A percentile compares a stretch with the other conserved stretches of the same genome.
These are phyloP conservation scores for Pitangus sulphuratus DNA, from an alignment of 2,797 vertebrate species.

Conservation along the genomic window DNA sequence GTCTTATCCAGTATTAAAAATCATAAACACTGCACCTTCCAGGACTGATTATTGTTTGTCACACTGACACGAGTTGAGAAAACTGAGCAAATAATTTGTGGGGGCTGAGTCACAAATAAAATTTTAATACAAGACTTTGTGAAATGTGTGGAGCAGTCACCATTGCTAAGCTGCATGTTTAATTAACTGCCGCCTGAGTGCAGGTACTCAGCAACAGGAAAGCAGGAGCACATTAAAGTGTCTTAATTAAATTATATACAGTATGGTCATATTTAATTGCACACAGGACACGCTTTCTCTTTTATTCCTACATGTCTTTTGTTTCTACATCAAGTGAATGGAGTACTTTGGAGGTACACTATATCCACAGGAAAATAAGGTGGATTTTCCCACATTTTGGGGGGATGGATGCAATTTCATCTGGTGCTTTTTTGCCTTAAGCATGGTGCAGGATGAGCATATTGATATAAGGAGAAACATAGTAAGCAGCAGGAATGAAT, in stretches of 20 bases:
- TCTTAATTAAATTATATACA: slow-evolving; percentile 27
- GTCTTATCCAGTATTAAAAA: neutral
- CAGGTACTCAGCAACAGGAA: slow-evolving; percentile 45
- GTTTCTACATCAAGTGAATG: neutral
- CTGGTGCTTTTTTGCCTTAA: neutral
- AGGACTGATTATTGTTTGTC: neutral
- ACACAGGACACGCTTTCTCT: neutral
- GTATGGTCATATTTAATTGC: neutral
- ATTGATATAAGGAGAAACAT: neutral
- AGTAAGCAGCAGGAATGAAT: neutral
- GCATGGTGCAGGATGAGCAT: neutral
- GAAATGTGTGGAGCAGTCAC: neutral
- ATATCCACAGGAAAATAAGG: neutral
- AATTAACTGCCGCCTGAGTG: neutral
- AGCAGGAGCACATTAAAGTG: neutral
- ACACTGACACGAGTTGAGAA: neutral
- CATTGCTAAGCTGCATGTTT: slow-evolving; percentile 18
- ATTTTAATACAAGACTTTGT: neutral
- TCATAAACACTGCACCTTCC: neutral
- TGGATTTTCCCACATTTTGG: rapidly evolving
- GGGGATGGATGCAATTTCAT: neutral
- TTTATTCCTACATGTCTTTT: neutral
- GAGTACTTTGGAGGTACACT: neutral
- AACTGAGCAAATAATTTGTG: neutral
- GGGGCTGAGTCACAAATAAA: neutral